Conservation (phyloP, 2,888 invertebrate genomes). For the Ashinkailepas kermadecensis region DNA sequence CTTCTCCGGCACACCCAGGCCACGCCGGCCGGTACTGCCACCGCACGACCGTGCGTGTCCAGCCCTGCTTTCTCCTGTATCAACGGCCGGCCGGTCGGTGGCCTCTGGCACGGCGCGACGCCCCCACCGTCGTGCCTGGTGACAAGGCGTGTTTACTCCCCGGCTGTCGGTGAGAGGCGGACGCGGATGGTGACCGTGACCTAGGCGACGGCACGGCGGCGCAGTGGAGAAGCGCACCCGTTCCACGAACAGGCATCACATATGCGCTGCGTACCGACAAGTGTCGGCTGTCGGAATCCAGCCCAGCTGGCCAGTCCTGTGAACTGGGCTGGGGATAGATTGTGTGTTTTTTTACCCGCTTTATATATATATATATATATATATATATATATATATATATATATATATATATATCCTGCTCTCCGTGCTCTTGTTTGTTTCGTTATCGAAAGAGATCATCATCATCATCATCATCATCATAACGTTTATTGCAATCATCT, state of each 20-base stretch:
- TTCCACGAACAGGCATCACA: no score
- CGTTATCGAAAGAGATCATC: no score
- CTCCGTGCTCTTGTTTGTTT: no score
- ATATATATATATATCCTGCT: background rate
- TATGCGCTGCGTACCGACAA: no score
- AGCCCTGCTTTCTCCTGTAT: no score
- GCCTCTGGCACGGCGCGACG: background rate
- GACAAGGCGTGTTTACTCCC: no score
- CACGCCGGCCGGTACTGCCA: background rate
- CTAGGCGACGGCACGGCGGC: background rate
- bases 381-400: conserved; percentile 2
- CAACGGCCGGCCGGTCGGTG: no score
- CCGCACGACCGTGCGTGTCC: background rate
- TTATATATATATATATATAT: background rate
- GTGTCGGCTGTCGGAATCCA: no score
- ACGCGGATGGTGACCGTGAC: background rate
- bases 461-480: no score
- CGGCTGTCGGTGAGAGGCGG: background rate
- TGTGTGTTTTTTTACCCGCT: background rate
- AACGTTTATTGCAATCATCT: no score
- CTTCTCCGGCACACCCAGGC: background rate
- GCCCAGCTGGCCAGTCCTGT: no score
- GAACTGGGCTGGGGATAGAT: no score
- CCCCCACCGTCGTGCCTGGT: background rate
- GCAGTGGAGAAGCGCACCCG: background rate